Evolutionary conservation across 2,888 invertebrate genomes (phyloP), one percentile per base, ranked within the genome.

Genomic region (Digitonthophagus gazella): DNA sequence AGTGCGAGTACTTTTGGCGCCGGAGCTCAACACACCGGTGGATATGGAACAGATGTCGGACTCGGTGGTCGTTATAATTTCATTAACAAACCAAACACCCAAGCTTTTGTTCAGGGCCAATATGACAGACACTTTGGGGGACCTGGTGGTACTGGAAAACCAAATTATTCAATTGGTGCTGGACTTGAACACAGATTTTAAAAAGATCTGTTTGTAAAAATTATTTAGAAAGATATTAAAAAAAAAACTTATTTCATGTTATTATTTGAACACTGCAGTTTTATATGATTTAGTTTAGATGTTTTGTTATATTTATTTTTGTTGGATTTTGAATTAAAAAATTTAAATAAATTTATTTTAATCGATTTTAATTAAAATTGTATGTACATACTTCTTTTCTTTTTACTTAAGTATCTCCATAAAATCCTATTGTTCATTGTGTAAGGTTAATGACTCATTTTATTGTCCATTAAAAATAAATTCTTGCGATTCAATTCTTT

Each of bases 81-180:
- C 44, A 20, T 68, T 0, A 70, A 70, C n/a, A 44, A 69, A 15
- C 70, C 71, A n/a, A 65, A 68, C 3, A 70, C 72, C 14, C 71
- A 69, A 28, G 71, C 69, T 20, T 69, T 61, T 6, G 70, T 71
- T 14, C 55, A 67, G 55, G 74, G 70, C 20, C 57, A 70, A 15
- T 75, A 75, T 56, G 65, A 64, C 61, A 72, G 75, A 19, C 73
- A 73, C 64, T 73, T 68, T 66, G 73, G 74, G 19, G 75, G 74
- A 58, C 71, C 70, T 6, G 28, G 11, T 6, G 74, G 75, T 14
- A 72, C 71, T 6, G 65, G 70, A 15, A 69, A 68, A 6, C 74
- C 75, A 15, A 73, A 72, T 67, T 75, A 74, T 55, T 71, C 72
- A 14, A 72, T 67, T 16, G 71, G 72, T 54, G n/a, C 72, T 22